Percentiles rank a stretch among this genome's conserved stretches.
Conservation (phyloP, 92 coral and sea anemone species). For the Zoanthus solanderi region DNA sequence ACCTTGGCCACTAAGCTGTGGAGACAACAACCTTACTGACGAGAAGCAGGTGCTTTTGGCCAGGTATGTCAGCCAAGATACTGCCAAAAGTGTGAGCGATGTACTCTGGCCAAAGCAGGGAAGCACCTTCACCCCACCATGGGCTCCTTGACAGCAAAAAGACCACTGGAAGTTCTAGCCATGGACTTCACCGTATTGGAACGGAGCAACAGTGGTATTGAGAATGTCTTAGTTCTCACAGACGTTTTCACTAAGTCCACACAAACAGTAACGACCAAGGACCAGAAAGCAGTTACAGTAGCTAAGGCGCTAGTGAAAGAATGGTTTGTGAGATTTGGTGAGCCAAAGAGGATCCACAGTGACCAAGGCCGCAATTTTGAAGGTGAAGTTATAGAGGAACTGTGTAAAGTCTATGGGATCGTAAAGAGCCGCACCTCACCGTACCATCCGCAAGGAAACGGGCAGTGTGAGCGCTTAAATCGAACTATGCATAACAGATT, state of each 20-base stretch:
- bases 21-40: slow-evolving; percentile 53
- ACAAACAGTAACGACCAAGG: slow-evolving; percentile 43
- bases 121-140: slow-evolving; percentile 63
- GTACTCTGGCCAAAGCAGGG: slow-evolving; percentile 74
- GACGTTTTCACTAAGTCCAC: slow-evolving; percentile 70
- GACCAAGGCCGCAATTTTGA: slow-evolving; percentile 69
- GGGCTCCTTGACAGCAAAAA: slow-evolving; percentile 70
- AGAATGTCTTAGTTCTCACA: slow-evolving; percentile 74
- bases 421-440: slow-evolving; percentile 40
- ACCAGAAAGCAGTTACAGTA: slow-evolving; percentile 52
- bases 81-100: slow-evolving; percentile 58
- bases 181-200: slow-evolving; percentile 73
- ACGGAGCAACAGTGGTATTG: slow-evolving; percentile 57
- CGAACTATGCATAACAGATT: slow-evolving; percentile 62
- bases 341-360: slow-evolving; percentile 60
- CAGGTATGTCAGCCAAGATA: slow-evolving; percentile 59
- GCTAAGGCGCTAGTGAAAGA: slow-evolving; percentile 46
- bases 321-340: slow-evolving; percentile 57
- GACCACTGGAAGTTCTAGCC: slow-evolving; percentile 67
- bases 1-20: slow-evolving; percentile 67
- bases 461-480: slow-evolving; percentile 63
- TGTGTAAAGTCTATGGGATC: slow-evolving; percentile 55
- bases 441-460: slow-evolving; percentile 31
- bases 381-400: slow-evolving; percentile 55
- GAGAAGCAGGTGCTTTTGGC: slow-evolving; percentile 55